Evolutionary conservation across 2,113 vertebrate species (phyloP), one percentile per base, ranked within the genome.

Genomic region (Regulus satrapa): DNA sequence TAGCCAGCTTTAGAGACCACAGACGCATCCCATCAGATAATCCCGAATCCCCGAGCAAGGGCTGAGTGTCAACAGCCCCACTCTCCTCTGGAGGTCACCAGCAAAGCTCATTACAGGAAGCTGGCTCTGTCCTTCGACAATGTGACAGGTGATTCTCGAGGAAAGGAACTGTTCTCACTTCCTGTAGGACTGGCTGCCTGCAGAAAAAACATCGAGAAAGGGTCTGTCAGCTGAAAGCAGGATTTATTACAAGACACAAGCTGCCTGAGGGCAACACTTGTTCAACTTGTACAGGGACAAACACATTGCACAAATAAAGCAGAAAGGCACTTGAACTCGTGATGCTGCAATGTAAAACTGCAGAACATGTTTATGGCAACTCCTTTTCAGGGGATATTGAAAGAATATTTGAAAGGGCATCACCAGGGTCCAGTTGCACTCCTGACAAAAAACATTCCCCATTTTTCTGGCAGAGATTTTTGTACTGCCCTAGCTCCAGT

Each of bases 131-230:
- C 91, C 92, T 95, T 61, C 56, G 46, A 52, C 89, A 52, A 79
- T 4, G 68, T 84, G 88, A 69, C 86, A 80, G 94, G 87, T 86
- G 96, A 91, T 89, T 52, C 89, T 46, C 12, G 80, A 79, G 96
- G 95, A 97, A 85, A 95, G 95, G 66, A 78, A 88, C 96, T 89
- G 56, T 98, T 96, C 92, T 99, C 98, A 99, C 97, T 99, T 99
- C 98, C 98, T 98, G 97, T 97, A 97, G 51, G 98, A 98, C 69
- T 98, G 98, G 93, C 97, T 98, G 98, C 98, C 99, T 99, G 97
- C 74, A 96, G 92, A 84, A 96, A 96, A 91, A 94, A 91, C 64
- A 81, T 48, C 24, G 8, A 95, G 59, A 95, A 84, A 96, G 20
- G 4, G 46, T 76, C 68, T 74, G 91, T 94, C 86, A 91, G 94